phyloP scores from a whole-genome alignment of 2,113 vertebrate species.

The Psettodes erumei region DNA sequence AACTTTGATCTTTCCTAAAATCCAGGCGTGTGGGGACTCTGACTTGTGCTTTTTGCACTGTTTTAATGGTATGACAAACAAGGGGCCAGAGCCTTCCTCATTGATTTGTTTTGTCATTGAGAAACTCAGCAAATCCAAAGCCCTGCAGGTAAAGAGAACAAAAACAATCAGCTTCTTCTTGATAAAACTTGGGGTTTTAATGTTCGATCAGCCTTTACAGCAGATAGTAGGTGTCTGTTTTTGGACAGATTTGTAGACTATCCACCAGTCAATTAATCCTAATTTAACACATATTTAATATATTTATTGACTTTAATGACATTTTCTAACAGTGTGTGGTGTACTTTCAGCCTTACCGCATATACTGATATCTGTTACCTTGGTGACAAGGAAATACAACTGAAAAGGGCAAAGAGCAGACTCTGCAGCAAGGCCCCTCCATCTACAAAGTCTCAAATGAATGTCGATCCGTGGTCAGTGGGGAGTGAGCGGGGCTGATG shows the following conservation, averaged over 20 bases:
- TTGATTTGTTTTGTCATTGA: constrained; percentile 65
- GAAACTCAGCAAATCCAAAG: constrained; percentile 38
- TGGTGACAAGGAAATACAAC: not conserved
- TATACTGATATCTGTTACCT: not conserved
- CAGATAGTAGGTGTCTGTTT: not conserved
- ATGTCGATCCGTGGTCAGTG: constrained; percentile 11
- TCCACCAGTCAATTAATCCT: not conserved
- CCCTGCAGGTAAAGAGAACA: constrained; percentile 12
- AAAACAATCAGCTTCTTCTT: not conserved
- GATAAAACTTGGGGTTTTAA: not conserved
- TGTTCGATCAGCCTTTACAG: not conserved
- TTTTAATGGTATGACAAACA: not conserved
- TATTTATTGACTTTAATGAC: not conserved
- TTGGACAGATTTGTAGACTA: not conserved
- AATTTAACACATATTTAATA: not conserved
- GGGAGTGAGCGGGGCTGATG: not conserved
- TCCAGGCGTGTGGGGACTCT: not conserved
- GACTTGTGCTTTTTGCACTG: not conserved
- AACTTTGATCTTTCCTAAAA: not conserved
- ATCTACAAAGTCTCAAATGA: constrained; percentile 5
- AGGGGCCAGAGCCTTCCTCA: constrained; percentile 33
- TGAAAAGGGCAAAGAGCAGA: not conserved
- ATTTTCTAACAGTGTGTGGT: not conserved
- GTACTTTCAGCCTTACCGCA: not conserved
- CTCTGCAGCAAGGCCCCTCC: not conserved